Percentiles rank a stretch among this genome's conserved stretches.
Evolutionary conservation across 2,113 vertebrate species (phyloP).

Genomic region (Nibea albiflora): DNA sequence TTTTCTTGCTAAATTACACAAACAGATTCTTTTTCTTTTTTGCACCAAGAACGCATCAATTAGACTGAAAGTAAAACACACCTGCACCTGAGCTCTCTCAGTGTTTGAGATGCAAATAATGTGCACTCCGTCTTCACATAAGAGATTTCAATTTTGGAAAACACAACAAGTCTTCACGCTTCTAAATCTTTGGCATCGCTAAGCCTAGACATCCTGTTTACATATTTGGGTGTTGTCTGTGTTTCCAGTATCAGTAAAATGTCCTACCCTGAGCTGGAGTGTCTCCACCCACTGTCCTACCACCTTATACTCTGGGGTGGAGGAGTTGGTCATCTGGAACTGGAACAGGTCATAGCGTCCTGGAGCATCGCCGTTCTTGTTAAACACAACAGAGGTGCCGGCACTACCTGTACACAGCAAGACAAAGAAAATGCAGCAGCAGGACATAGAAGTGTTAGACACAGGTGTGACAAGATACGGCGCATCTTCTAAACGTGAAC

Average conservation of each 20-base stretch:
- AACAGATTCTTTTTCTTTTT: neutral
- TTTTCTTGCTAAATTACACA: conserved; percentile 42
- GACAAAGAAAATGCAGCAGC: conserved; percentile 13
- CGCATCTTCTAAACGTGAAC: conserved; percentile 5
- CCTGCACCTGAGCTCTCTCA: conserved; percentile 36
- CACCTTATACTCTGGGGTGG: conserved; percentile 74
- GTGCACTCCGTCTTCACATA: conserved; percentile 2
- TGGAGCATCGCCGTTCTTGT: conserved; percentile 82
- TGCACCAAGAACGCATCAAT: conserved; percentile 38
- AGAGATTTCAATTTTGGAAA: conserved; percentile 37
- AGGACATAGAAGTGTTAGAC: conserved; percentile 26
- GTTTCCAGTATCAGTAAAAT: neutral
- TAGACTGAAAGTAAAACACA: conserved; percentile 34
- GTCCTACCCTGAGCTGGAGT: conserved; percentile 80
- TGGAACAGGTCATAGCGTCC: conserved; percentile 85
- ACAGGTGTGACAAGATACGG: neutral
- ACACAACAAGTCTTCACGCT: neutral
- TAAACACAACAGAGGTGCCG: conserved; percentile 80
- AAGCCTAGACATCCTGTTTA: conserved; percentile 9
- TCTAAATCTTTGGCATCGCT: neutral
- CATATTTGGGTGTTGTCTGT: no score
- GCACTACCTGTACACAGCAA: conserved; percentile 77
- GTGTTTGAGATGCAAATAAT: conserved; percentile 56
- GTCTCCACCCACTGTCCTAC: conserved; percentile 83
- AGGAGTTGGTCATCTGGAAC: conserved; percentile 82